These are phyloP conservation scores for Nasonia longicornis DNA, from an alignment of 1,140 invertebrate genomes.

Conservation along the genomic window DNA sequence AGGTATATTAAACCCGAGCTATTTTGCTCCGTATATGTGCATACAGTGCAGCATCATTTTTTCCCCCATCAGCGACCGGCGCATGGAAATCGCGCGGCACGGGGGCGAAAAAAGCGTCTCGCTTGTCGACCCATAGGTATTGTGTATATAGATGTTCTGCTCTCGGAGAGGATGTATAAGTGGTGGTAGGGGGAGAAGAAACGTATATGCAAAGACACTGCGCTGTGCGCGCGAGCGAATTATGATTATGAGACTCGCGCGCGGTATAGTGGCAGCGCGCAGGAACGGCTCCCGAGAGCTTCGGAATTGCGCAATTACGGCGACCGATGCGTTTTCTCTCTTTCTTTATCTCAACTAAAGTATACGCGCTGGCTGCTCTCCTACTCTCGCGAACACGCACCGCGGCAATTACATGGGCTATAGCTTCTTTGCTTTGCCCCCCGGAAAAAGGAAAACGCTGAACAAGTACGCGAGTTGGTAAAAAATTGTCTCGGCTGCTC, in stretches of 20 bases:
- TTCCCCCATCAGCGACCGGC: neutral
- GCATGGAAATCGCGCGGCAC: slow-evolving; percentile 12
- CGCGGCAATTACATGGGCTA: slow-evolving; percentile 15
- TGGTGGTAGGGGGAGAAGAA: neutral
- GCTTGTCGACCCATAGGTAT: slow-evolving; percentile 6
- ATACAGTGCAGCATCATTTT: slow-evolving; percentile 16
- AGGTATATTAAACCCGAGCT: slow-evolving; percentile 23
- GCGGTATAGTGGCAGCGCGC: neutral
- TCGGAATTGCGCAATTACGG: slow-evolving; percentile 45
- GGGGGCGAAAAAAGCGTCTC: slow-evolving; percentile 9
- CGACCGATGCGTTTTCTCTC: slow-evolving; percentile 34
- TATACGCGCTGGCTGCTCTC: slow-evolving; percentile 27
- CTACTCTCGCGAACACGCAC: slow-evolving; percentile 1
- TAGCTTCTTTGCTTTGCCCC: neutral
- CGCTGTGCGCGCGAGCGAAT: slow-evolving; percentile 22
- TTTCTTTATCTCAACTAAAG: slow-evolving; percentile 9
- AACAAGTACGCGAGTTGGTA: neutral
- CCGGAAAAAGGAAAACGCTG: slow-evolving; percentile 17
- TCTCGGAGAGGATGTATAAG: neutral
- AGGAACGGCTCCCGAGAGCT: slow-evolving; percentile 20
- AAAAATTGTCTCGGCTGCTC: too few relatives aligned
- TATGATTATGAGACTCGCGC: slow-evolving; percentile 31
- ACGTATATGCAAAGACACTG: slow-evolving; percentile 15
- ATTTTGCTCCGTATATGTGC: slow-evolving; percentile 21
- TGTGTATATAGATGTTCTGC: neutral